A percentile compares a stretch with the other conserved stretches of the same genome.
Conservation (phyloP, 2,888 invertebrate species). For the Ischnus inquisitorius region DNA sequence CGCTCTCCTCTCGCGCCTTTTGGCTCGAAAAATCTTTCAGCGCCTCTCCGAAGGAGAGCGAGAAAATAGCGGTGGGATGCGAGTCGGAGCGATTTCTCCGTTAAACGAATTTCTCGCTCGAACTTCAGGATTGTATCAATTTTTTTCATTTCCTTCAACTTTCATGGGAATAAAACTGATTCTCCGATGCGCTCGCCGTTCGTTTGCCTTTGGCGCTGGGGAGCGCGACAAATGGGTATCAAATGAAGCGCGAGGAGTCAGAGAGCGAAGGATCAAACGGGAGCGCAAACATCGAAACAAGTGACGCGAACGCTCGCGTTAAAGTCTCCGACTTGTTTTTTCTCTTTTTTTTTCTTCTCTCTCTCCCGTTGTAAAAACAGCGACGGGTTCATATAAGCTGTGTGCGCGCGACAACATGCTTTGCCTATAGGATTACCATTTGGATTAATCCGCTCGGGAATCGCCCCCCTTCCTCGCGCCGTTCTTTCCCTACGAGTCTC, state of each 20-base stretch:
- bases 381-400: constrained; percentile 17
- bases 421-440: constrained; percentile 84
- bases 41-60: not conserved
- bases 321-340: constrained; percentile 54
- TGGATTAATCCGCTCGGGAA: constrained; percentile 80
- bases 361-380: constrained; percentile 83
- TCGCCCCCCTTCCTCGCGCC: constrained; percentile 71
- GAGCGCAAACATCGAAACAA: constrained; percentile 84
- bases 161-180: not conserved
- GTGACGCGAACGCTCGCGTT: constrained; percentile 79
- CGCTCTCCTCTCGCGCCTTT: constrained; percentile 33
- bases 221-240: constrained; percentile 75
- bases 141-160: constrained; percentile 1
- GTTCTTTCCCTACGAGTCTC: constrained; percentile 65
- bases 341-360: constrained; percentile 39
- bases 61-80: not conserved
- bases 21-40: not conserved
- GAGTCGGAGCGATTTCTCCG: not conserved
- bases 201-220: constrained; percentile 3
- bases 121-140: not conserved
- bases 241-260: constrained; percentile 77
- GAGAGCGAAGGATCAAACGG: constrained; percentile 83
- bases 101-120: constrained; percentile 9
- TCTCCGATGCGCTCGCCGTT: not conserved
- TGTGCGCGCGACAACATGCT: constrained; percentile 72